These are phyloP conservation scores for Ostrea edulis DNA, from an alignment of 1,140 invertebrate species.

Conservation along the genomic window DNA sequence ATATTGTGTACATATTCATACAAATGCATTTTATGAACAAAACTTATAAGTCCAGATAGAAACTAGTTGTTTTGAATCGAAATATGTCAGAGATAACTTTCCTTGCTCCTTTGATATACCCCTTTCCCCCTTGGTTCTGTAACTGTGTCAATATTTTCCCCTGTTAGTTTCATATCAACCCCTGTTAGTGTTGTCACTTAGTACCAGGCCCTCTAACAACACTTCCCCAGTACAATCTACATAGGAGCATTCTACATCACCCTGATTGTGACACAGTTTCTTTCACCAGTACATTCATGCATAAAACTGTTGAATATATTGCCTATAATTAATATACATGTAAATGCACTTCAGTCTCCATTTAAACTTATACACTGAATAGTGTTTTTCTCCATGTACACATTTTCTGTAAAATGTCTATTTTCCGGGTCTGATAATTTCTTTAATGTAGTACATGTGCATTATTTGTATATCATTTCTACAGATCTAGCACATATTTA, in stretches of 20 bases:
- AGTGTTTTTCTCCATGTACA: no score
- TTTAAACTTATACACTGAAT: no score
- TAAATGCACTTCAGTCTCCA: neutral
- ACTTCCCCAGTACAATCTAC: neutral
- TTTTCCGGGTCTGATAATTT: no score
- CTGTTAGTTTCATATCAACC: neutral
- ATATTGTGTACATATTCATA: neutral
- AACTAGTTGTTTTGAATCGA: neutral
- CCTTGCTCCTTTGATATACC: neutral
- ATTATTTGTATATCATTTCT: no score
- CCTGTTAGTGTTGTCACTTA: conserved; percentile 1
- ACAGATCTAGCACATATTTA: no score
- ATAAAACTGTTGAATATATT: neutral
- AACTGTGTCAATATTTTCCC: neutral
- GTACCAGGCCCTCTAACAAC: neutral
- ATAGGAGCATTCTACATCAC: neutral
- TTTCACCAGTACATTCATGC: conserved; percentile 22
- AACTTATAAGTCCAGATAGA: neutral
- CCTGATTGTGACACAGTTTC: neutral
- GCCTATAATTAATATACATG: neutral
- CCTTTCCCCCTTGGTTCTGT: neutral
- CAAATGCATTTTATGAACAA: neutral
- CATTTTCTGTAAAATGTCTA: no score
- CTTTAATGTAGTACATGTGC: no score
- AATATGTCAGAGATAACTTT: neutral